Percentiles rank a stretch among this genome's conserved stretches.
These are phyloP conservation scores for Mesoligia furuncula DNA, from an alignment of 2,888 invertebrate species.

Conservation along the genomic window DNA sequence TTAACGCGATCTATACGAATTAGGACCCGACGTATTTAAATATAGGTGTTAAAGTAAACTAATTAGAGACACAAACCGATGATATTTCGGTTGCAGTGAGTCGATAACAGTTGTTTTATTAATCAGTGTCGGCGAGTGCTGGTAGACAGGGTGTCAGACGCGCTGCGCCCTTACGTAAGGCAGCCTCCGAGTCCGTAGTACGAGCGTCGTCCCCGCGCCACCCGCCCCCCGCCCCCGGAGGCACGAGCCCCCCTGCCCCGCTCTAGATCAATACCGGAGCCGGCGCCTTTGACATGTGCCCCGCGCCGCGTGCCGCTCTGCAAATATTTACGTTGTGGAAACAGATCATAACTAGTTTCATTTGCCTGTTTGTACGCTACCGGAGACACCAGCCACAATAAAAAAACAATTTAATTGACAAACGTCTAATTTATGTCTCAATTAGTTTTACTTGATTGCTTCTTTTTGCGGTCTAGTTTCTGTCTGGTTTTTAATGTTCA, in stretches of 20 bases:
- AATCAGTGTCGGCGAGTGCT: conserved; percentile 80
- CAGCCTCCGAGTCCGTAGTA: conserved; percentile 78
- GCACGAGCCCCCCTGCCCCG: conserved; percentile 66
- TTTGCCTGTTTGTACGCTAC: conserved; percentile 77
- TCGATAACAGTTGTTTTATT: conserved; percentile 86
- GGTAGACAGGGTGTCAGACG: conserved; percentile 88
- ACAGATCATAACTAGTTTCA: conserved; percentile 89
- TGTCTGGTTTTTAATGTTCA: not conserved
- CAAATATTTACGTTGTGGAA: conserved; percentile 90
- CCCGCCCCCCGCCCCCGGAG: conserved; percentile 44
- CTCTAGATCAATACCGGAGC: conserved; percentile 89
- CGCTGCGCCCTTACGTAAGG: conserved; percentile 87
- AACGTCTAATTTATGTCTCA: conserved; percentile 66
- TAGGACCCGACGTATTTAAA: conserved; percentile 26
- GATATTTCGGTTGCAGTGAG: conserved; percentile 80
- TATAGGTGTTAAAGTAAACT: conserved; percentile 71
- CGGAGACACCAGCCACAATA: conserved; percentile 62
- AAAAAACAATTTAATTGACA: conserved; percentile 75
- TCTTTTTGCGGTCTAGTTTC: conserved; percentile 2
- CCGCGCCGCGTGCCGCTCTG: conserved; percentile 85
- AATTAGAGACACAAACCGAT: conserved; percentile 77
- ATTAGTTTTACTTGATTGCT: conserved; percentile 45
- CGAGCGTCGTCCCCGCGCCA: conserved; percentile 69
- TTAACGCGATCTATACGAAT: conserved; percentile 25
- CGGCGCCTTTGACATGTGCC: conserved; percentile 90